phyloP scores from a whole-genome alignment of 1,140 invertebrate genomes.

The Asbolus verrucosus region DNA sequence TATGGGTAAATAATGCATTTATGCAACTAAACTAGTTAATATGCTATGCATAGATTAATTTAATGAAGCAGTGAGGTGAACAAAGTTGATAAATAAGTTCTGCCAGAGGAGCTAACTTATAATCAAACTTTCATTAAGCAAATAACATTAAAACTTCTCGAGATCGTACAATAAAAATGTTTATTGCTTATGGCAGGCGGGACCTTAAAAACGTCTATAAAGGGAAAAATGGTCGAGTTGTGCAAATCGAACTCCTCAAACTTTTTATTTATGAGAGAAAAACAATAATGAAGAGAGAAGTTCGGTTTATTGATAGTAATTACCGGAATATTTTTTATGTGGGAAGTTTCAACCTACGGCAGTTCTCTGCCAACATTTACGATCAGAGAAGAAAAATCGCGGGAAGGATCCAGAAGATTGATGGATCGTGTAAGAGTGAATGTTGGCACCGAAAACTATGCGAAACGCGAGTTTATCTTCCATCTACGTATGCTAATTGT shows the following conservation, averaged over 20 bases:
- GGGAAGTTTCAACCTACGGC: neutral
- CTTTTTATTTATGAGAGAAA: slow-evolving; percentile 27
- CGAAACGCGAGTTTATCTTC: too few species aligned
- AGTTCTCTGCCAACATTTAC: neutral
- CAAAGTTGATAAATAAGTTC: too few species aligned
- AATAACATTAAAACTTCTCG: too few species aligned
- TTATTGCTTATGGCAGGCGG: too few species aligned
- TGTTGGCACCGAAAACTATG: too few species aligned
- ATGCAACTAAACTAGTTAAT: too few species aligned
- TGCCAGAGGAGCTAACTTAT: too few species aligned
- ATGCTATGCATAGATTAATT: too few species aligned
- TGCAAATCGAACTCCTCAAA: slow-evolving; percentile 7
- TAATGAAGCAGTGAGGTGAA: too few species aligned
- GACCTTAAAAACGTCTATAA: slow-evolving; percentile 11
- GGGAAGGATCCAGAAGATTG: neutral
- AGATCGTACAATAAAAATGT: slow-evolving; percentile 13
- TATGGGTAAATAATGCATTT: too few species aligned
- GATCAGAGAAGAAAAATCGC: slow-evolving; percentile 15
- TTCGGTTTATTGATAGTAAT: slow-evolving; percentile 33
- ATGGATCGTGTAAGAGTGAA: neutral
- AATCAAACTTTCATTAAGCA: too few species aligned
- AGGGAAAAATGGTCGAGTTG: slow-evolving; percentile 5
- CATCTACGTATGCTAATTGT: too few species aligned
- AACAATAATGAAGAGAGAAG: slow-evolving; percentile 37
- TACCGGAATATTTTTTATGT: slow-evolving; percentile 34